Base-by-base conservation (phyloP, 1,140 invertebrate genomes). In the Vollenhovia emeryi region DNA sequence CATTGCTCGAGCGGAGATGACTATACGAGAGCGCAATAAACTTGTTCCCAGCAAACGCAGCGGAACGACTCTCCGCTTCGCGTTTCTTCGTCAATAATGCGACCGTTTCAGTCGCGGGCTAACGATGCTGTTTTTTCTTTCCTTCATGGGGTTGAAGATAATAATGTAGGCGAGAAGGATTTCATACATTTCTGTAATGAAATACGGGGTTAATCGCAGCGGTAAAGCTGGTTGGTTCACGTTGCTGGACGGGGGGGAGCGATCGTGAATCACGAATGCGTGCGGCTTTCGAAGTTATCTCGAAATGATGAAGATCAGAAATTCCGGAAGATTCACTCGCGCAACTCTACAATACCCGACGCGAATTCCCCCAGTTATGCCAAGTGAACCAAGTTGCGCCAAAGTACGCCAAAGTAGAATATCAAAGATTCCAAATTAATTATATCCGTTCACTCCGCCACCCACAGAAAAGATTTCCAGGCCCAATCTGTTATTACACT, bases 21-120 rank as follows among this genome's bases (percentile, higher is more conserved):
- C 82, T 86, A 69, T 30, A 60, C 86, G 40, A 76, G 85, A 30
- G 52, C 36, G 78, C 73, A 87, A 66, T 85, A 74, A 87, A 71
- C 86, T 48, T 40, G 78, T 45, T 83, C 21, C 60, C 59, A 73
- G 86, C 74, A 66, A 66, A 86, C 24, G 55, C 79, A 33, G 36
- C 30, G 71, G 21, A 83, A 76, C 60, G 73, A 87, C 30, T 76
- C 48, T 55, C 24, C 5, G 48, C n/a, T 40, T 71, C 40, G 62
- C 71, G 7, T 84, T 74, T 62, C 30, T 59, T 66, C 45, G 50
- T 43, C 59, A 84, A 52, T 52, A 60, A 78, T 43, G 40, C 55
- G 50, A 45, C 13, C 27, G 15, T 82, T 82, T 43, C 24, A 52
- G 24, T 60, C 40, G 60, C 21, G 8, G 27, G 33, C 15, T 79